Conservation (phyloP, 2,113 vertebrate species). For the Coptodon bakossiorum region DNA sequence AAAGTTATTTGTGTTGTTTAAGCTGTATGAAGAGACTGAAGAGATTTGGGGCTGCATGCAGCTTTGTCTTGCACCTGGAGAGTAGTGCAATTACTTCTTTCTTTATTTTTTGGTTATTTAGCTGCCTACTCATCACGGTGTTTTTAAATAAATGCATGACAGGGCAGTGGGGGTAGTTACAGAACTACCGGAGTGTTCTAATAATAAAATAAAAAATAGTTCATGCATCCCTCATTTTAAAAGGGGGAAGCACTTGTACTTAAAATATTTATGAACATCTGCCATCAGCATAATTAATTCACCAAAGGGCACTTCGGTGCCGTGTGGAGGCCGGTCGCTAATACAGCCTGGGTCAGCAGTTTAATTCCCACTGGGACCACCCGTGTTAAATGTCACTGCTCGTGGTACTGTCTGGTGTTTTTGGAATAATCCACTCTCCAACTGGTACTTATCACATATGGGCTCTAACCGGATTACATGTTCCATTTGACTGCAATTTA, state of each 20-base stretch:
- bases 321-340: background rate
- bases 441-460: background rate
- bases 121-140: background rate
- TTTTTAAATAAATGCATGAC: background rate
- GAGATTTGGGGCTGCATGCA: background rate
- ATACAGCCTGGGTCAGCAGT: background rate
- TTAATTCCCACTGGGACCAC: background rate
- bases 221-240: rapidly evolving
- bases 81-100: background rate
- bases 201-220: background rate
- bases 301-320: background rate
- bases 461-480: constrained; percentile 4
- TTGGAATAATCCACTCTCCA: background rate
- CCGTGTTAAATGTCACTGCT: background rate
- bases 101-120: rapidly evolving
- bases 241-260: background rate
- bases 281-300: constrained; percentile 7
- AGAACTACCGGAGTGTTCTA: background rate
- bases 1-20: background rate
- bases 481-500: background rate
- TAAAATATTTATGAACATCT: background rate
- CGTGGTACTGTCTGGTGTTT: background rate
- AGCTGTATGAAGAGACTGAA: background rate
- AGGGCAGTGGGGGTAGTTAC: background rate
- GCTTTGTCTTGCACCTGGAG: background rate